Evolutionary conservation across 2,797 vertebrate species (phyloP).

Genomic region (Lycodopsis pacificus): DNA sequence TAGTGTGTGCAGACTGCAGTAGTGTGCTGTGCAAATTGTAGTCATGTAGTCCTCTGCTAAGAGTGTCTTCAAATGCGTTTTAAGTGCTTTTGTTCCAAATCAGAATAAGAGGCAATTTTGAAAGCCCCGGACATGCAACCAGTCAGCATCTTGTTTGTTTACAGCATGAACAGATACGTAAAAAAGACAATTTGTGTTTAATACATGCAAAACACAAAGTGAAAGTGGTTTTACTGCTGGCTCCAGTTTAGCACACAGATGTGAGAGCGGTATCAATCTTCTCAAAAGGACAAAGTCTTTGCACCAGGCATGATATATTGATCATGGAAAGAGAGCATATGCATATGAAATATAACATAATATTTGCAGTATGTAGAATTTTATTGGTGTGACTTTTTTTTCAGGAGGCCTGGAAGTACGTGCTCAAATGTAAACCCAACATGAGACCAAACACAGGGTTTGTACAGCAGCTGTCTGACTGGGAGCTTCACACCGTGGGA

Average conservation of each 20-base stretch:
- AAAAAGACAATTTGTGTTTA: neutral
- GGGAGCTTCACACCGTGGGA: constrained; percentile 84
- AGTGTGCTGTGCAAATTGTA: neutral
- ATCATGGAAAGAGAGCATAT: neutral
- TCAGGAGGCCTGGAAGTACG: constrained; percentile 86
- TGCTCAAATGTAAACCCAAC: constrained; percentile 85
- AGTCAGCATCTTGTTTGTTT: too few species aligned
- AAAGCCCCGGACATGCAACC: too few species aligned
- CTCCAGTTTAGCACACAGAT: too few species aligned
- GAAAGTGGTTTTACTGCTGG: neutral
- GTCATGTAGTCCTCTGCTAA: too few species aligned
- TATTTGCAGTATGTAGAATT: neutral
- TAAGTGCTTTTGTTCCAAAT: too few species aligned
- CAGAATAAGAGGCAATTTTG: too few species aligned
- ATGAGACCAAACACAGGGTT: constrained; percentile 87
- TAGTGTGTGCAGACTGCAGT: neutral
- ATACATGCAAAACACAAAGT: neutral
- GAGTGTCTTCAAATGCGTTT: too few species aligned
- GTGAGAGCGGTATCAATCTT: too few species aligned
- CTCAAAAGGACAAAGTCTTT: neutral
- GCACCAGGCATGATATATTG: neutral
- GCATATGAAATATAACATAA: neutral
- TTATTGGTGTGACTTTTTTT: constrained; percentile 24
- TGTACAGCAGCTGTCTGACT: constrained; percentile 88
- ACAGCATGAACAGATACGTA: too few species aligned